Percentiles rank a stretch among this genome's conserved stretches.
Conservation (phyloP, 2,113 vertebrate species). For the Perca fluviatilis region DNA sequence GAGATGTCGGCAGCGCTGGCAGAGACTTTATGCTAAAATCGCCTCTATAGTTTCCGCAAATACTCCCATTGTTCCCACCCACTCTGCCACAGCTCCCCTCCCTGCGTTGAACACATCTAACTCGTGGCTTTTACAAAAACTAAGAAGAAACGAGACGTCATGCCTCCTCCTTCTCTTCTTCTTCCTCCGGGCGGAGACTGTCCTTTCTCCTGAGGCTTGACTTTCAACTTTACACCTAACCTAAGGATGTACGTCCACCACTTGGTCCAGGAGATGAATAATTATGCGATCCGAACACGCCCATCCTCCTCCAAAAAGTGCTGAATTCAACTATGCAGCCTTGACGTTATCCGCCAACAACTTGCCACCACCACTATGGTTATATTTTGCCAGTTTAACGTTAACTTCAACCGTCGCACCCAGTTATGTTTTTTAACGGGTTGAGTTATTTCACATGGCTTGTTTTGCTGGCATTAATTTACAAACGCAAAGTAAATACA, state of each 20-base stretch:
- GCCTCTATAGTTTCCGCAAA: slow-evolving; percentile 43
- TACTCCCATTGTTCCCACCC: slow-evolving; percentile 71
- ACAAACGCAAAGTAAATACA: slow-evolving; percentile 9
- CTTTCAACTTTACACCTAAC: slow-evolving; percentile 70
- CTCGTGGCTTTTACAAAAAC: slow-evolving; percentile 15
- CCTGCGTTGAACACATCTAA: slow-evolving; percentile 34
- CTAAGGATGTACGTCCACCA: slow-evolving; percentile 9
- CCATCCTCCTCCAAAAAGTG: slow-evolving; percentile 48
- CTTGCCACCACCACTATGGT: slow-evolving; percentile 50
- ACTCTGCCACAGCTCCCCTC: slow-evolving; percentile 43
- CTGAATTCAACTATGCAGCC: slow-evolving; percentile 40
- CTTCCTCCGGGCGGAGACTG: slow-evolving; percentile 60
- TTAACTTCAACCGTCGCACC: slow-evolving; percentile 51
- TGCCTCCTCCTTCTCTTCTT: slow-evolving; percentile 54
- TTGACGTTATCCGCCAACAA: slow-evolving; percentile 39
- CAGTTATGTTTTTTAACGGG: background rate
- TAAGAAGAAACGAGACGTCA: slow-evolving; percentile 41
- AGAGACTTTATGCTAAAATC: slow-evolving; percentile 31
- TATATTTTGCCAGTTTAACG: slow-evolving; percentile 42
- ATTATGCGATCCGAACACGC: slow-evolving; percentile 30
- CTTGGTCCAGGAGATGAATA: slow-evolving; percentile 2
- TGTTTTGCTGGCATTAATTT: background rate
- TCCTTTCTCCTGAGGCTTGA: slow-evolving; percentile 48
- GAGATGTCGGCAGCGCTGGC: slow-evolving; percentile 31
- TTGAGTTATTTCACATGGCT: slow-evolving; percentile 12